Evolutionary conservation across 2,113 vertebrate species (phyloP).

Genomic region (Aphyosemion australe): DNA sequence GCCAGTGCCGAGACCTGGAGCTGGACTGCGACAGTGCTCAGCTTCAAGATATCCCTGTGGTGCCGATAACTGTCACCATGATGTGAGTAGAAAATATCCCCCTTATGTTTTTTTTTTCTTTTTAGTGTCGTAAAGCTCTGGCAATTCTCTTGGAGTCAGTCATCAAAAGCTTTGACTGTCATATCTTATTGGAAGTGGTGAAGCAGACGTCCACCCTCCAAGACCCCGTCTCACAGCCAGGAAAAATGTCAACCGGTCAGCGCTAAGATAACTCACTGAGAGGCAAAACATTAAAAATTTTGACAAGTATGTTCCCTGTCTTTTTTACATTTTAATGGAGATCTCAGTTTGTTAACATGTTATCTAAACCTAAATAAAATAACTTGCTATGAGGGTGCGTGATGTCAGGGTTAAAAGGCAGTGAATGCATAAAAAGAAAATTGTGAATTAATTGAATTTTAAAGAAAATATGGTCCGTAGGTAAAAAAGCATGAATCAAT

Average conservation of each 20-base stretch:
- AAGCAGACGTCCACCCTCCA: neutral
- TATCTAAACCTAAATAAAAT: no score
- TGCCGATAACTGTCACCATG: constrained; percentile 88
- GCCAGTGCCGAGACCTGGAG: constrained; percentile 86
- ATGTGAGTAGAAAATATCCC: constrained; percentile 85
- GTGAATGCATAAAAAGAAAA: neutral
- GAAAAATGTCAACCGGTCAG: neutral
- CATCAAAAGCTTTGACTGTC: neutral
- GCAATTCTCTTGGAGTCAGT: neutral
- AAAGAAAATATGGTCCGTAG: no score
- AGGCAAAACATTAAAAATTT: neutral
- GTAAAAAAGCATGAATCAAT: no score
- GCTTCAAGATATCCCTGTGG: constrained; percentile 82
- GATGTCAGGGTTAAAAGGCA: neutral
- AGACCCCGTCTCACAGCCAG: neutral
- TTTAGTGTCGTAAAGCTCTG: neutral
- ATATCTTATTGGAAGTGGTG: constrained; percentile 7
- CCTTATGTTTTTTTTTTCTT: neutral
- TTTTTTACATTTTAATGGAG: neutral
- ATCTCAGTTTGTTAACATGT: neutral
- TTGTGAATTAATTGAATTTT: no score
- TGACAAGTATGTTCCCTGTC: neutral
- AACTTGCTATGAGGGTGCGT: no score
- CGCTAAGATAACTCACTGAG: neutral
- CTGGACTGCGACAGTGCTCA: constrained; percentile 85